These are phyloP conservation scores for Hypocryptadius cinnamomeus DNA, from an alignment of 2,113 vertebrate species.

Conservation along the genomic window DNA sequence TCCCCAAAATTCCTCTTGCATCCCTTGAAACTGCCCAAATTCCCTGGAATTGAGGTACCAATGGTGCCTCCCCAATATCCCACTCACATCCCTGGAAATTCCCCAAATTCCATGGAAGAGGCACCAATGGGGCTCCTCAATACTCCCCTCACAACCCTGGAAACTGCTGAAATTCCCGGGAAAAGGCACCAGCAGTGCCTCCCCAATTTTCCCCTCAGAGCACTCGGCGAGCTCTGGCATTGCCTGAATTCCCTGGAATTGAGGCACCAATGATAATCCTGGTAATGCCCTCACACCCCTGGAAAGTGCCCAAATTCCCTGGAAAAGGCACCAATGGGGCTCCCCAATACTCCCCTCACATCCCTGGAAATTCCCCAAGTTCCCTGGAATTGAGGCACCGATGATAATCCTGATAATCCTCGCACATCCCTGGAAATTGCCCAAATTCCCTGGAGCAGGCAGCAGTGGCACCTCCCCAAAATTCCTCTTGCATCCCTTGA, in stretches of 20 bases:
- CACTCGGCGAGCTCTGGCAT: no score
- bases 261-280: no score
- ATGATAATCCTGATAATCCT: rapidly evolving
- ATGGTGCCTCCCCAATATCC: rapidly evolving
- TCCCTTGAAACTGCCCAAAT: background rate
- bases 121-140: no score
- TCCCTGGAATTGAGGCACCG: background rate
- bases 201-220: no score
- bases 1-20: no score
- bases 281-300: rapidly evolving
- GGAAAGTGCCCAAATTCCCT: background rate
- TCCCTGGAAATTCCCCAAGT: background rate
- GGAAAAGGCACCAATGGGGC: background rate
- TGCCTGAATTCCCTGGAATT: background rate
- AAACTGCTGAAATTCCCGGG: background rate
- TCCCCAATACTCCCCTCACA: background rate
- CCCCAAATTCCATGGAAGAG: background rate
- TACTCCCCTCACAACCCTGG: background rate
- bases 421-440: background rate
- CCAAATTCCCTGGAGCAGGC: background rate
- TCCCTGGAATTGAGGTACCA: background rate
- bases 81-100: background rate
- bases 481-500: background rate
- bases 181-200: no score
- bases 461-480: background rate